Evolutionary conservation across 2,888 invertebrate species (phyloP).

Genomic region (Germaria angustata): DNA sequence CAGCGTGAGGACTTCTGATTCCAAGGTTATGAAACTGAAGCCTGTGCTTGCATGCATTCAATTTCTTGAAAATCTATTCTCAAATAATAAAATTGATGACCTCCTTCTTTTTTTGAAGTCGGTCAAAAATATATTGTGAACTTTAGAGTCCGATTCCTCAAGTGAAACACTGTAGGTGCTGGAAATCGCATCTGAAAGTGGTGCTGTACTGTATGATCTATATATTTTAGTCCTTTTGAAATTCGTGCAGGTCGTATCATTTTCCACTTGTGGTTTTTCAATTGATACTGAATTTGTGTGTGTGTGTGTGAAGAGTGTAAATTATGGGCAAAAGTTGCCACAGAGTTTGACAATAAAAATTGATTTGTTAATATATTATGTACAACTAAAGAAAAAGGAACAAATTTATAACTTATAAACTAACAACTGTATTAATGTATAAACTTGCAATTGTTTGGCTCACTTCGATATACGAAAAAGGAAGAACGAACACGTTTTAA

Average conservation of each 20-base stretch:
- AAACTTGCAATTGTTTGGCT: conserved; percentile 20
- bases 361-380: conserved; percentile 63
- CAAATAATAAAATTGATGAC: too few species aligned
- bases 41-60: too few species aligned
- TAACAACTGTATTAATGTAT: conserved; percentile 38
- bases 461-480: not conserved
- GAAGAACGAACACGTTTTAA: not conserved
- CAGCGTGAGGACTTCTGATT: too few species aligned
- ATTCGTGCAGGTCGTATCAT: not conserved
- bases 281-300: not conserved
- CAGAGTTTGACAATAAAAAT: conserved; percentile 65
- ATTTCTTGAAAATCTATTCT: too few species aligned
- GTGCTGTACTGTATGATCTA: not conserved
- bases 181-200: too few species aligned
- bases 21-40: too few species aligned
- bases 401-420: conserved; percentile 37
- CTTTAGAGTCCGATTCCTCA: too few species aligned
- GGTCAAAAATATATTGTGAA: too few species aligned
- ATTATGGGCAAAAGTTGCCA: conserved; percentile 47
- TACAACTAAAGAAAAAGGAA: conserved; percentile 27
- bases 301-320: not conserved
- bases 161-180: too few species aligned
- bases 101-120: too few species aligned
- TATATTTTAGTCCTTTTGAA: not conserved
- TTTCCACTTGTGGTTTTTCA: conserved; percentile 15